These are phyloP conservation scores for Diploscapter pachys DNA, from an alignment of 1,140 invertebrate species.

Conservation along the genomic window DNA sequence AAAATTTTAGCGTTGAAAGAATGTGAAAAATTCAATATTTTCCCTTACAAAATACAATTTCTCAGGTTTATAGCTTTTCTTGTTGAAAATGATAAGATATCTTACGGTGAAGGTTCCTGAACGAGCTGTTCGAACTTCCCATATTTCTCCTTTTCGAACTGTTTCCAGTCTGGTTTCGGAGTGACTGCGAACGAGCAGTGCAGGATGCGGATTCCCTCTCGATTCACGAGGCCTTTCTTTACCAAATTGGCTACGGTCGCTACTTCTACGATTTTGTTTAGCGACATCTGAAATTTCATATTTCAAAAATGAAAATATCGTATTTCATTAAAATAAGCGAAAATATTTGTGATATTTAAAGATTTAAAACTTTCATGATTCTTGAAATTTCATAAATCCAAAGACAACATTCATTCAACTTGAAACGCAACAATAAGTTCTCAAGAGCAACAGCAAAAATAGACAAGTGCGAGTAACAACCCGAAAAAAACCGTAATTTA, in stretches of 20 bases:
- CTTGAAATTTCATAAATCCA: too few species aligned
- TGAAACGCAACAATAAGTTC: too few species aligned
- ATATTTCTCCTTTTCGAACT: slow-evolving; percentile 31
- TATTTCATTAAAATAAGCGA: too few species aligned
- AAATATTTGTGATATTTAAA: too few species aligned
- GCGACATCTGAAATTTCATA: slow-evolving; percentile 15
- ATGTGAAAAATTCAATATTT: slow-evolving; percentile 1
- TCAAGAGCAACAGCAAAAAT: too few species aligned
- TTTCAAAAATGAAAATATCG: too few species aligned
- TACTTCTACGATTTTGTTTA: slow-evolving; percentile 16
- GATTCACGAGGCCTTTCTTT: slow-evolving; percentile 29
- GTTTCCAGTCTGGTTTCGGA: slow-evolving; percentile 32
- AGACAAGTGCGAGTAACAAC: too few species aligned
- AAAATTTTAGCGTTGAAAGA: neutral
- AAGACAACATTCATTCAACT: too few species aligned
- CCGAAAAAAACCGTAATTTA: too few species aligned
- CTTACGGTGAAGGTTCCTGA: slow-evolving; percentile 13
- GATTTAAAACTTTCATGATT: too few species aligned
- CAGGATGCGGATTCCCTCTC: slow-evolving; percentile 32
- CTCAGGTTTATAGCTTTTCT: neutral
- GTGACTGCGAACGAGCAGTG: slow-evolving; percentile 32
- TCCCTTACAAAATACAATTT: slow-evolving; percentile 1
- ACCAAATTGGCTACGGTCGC: slow-evolving; percentile 12
- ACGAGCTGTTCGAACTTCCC: slow-evolving; percentile 37
- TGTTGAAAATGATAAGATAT: neutral